phyloP scores from a whole-genome alignment of 2,888 invertebrate species.

The Drosophila borborema region DNA sequence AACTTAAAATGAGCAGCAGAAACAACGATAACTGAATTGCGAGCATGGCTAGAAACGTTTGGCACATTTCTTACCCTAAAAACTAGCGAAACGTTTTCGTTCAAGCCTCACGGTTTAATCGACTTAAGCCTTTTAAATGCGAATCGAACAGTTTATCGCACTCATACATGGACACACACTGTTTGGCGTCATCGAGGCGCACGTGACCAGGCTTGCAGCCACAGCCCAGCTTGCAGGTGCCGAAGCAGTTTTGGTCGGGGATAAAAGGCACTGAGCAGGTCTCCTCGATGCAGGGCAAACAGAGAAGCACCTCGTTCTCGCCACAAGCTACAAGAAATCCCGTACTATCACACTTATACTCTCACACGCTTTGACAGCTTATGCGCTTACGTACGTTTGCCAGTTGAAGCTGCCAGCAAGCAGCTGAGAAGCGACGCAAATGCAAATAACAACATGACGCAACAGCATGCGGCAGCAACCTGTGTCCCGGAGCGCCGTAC shows the following conservation, averaged over 20 bases:
- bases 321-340: slow-evolving; percentile 49
- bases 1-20: slow-evolving; percentile 20
- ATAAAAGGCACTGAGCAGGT: slow-evolving; percentile 31
- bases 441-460: slow-evolving; percentile 39
- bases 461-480: slow-evolving; percentile 15
- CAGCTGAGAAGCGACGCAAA: slow-evolving; percentile 25
- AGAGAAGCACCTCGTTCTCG: slow-evolving; percentile 45
- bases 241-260: rapidly evolving
- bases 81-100: not conserved
- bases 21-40: slow-evolving; percentile 1
- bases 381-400: slow-evolving; percentile 40
- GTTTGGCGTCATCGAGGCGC: slow-evolving; percentile 35
- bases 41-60: slow-evolving; percentile 14
- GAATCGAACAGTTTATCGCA: not conserved
- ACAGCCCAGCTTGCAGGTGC: slow-evolving; percentile 48
- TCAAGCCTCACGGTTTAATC: slow-evolving; percentile 7
- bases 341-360: not conserved
- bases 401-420: slow-evolving; percentile 17
- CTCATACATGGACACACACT: slow-evolving; percentile 40
- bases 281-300: slow-evolving; percentile 45
- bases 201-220: slow-evolving; percentile 48
- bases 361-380: not conserved
- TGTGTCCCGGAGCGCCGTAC: slow-evolving; percentile 8
- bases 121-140: not conserved
- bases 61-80: not conserved